phyloP scores from a whole-genome alignment of 2,113 vertebrate genomes.

The Corvus hawaiiensis region DNA sequence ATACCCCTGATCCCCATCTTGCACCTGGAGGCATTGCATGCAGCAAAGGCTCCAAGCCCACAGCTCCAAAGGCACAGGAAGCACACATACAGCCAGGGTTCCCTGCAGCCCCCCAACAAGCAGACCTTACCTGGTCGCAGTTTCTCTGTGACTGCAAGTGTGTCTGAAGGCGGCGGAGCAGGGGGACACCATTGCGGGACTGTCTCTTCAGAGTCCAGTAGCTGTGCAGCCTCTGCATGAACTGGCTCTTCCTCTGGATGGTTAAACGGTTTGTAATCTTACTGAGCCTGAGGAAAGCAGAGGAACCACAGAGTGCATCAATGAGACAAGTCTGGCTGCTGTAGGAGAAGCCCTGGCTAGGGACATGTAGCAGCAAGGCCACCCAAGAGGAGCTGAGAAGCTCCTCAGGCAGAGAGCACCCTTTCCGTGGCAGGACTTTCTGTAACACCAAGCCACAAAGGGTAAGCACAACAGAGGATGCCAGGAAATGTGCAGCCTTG shows the following conservation, averaged over 20 bases:
- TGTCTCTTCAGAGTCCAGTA: constrained; percentile 98
- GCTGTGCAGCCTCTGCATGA: constrained; percentile 98
- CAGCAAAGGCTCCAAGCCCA: not conserved
- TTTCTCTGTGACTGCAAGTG: constrained; percentile 96
- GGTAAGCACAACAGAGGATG: not conserved
- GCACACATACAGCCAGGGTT: not conserved
- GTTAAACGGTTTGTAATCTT: constrained; percentile 96
- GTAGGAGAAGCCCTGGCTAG: not conserved
- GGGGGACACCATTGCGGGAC: constrained; percentile 93
- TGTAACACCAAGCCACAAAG: not conserved
- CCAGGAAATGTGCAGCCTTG: not conserved
- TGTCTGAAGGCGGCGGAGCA: constrained; percentile 93
- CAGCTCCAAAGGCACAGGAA: not conserved
- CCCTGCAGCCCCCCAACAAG: not conserved
- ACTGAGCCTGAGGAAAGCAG: constrained; percentile 80
- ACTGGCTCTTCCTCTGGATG: constrained; percentile 97
- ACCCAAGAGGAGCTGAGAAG: not conserved
- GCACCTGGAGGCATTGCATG: not conserved
- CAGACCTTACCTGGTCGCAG: constrained; percentile 79
- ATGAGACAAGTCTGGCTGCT: not conserved
- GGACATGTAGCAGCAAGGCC: not conserved
- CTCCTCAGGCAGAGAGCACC: not conserved
- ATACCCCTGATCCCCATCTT: not conserved
- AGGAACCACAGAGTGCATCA: not conserved
- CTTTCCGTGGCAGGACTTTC: not conserved